Evolutionary conservation across 2,797 vertebrate species (phyloP), one percentile per base, ranked within the genome.

Genomic region (Limosa lapponica): DNA sequence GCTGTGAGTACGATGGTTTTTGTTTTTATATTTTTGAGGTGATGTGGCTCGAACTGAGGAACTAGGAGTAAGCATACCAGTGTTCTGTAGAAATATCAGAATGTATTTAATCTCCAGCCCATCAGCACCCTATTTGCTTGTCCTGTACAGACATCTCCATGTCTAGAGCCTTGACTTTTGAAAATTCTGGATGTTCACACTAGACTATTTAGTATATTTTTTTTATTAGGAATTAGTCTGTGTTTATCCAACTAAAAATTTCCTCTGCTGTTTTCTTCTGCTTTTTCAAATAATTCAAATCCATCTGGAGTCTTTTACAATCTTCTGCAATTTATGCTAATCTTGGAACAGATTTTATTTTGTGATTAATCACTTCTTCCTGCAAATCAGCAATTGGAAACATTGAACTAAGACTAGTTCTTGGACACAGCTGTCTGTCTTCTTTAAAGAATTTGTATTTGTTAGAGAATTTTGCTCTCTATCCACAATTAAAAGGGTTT

Each of bases 311-410:
- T 85, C 18, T 88, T 81, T 79, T 69, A 81, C 61, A 93, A 87
- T 67, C 66, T 93, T 90, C 82, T 83, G 77, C 77, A 88, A 80
- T 91, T 91, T 91, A 93, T 86, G 62, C 77, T 91, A 74, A 77
- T 91, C 85, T 94, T 46, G 62, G 62, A 74, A 79, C 86, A 81
- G 75, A 69, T 94, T 95, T 90, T 62, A 51, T 66, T 86, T 78
- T 39, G 72, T 93, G 82, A 93, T 93, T 74, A 90, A 90, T 91
- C 67, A 78, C 75, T 74, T 78, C 52, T 88, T 91, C 69, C 69
- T 93, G 69, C 49, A 93, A 86, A 94, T 80, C 54, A 86, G 49
- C 82, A 72, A 15, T 32, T 3, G 11, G 87, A 87, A 94, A 90
- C 22, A 74, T 10, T 69, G 54, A 86, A 58, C 37, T 77, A 69